Percentiles rank a stretch among this genome's conserved stretches.
These are phyloP conservation scores for Arnoldichthys spilopterus DNA, from an alignment of 2,797 vertebrate species.

Conservation along the genomic window DNA sequence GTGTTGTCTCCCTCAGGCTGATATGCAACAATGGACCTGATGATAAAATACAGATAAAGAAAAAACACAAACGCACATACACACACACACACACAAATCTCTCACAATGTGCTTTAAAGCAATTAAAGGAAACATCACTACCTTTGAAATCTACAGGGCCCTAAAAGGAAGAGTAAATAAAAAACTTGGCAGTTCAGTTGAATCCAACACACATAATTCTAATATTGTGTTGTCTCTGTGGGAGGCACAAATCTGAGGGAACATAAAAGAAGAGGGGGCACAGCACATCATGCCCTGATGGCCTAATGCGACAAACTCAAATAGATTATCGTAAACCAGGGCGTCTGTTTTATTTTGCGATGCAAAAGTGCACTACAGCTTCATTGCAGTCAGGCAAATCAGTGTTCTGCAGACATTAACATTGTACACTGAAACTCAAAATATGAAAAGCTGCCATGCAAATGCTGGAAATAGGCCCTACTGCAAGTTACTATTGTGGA, in stretches of 20 bases:
- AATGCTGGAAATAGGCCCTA: neutral
- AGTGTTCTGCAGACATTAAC: neutral
- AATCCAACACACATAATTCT: constrained; percentile 31
- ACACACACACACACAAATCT: too few relatives aligned
- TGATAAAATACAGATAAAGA: constrained; percentile 43
- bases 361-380: constrained; percentile 3
- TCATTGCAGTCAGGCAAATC: constrained; percentile 11
- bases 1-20: constrained; percentile 93
- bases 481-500: neutral
- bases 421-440: neutral
- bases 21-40: constrained; percentile 93
- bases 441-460: constrained; percentile 1
- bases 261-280: constrained; percentile 11
- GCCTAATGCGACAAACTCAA: neutral
- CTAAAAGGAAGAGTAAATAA: neutral
- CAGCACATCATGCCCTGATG: constrained; percentile 34
- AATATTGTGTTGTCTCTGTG: constrained; percentile 39
- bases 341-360: constrained; percentile 9
- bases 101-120: neutral
- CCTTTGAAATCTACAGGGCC: neutral
- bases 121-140: neutral
- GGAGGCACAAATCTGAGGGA: constrained; percentile 17
- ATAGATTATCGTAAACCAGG: constrained; percentile 13
- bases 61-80: neutral
- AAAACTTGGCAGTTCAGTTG: neutral